Evolutionary conservation across 2,113 vertebrate species (phyloP).

Genomic region (Cephalophus harveyi): DNA sequence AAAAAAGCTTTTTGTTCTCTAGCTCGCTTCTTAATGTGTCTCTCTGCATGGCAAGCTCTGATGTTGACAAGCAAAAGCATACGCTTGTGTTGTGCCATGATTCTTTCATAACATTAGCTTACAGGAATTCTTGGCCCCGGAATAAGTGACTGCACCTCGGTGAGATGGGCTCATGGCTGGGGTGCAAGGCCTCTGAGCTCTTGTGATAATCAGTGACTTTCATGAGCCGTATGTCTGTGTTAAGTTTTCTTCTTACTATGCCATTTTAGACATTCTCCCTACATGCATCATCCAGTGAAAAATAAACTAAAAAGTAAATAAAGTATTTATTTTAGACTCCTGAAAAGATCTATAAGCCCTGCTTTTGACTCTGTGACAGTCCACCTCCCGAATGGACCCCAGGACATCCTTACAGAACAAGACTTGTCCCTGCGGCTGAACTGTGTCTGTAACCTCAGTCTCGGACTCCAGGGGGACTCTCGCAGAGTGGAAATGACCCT

Average conservation of each 20-base stretch:
- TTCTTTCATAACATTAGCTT: not conserved
- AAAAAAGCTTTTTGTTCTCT: not conserved
- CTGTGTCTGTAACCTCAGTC: not conserved
- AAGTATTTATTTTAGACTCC: not conserved
- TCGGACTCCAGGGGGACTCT: fast-evolving
- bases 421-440: too few species aligned
- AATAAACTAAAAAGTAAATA: not conserved
- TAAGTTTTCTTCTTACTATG: not conserved
- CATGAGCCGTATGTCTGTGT: fast-evolving
- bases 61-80: not conserved
- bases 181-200: fast-evolving
- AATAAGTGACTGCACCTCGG: not conserved
- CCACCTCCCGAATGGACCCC: not conserved
- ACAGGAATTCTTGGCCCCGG: too few species aligned
- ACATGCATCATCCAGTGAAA: not conserved
- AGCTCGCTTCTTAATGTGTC: not conserved
- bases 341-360: not conserved
- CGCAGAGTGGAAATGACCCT: too few species aligned
- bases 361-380: not conserved
- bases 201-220: not conserved
- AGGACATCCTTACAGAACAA: not conserved
- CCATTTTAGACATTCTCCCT: not conserved
- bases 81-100: fast-evolving
- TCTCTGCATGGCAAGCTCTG: not conserved
- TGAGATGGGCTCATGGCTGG: not conserved